phyloP scores from a whole-genome alignment of 1,140 invertebrate species.

The Zelostemma sp. region DNA sequence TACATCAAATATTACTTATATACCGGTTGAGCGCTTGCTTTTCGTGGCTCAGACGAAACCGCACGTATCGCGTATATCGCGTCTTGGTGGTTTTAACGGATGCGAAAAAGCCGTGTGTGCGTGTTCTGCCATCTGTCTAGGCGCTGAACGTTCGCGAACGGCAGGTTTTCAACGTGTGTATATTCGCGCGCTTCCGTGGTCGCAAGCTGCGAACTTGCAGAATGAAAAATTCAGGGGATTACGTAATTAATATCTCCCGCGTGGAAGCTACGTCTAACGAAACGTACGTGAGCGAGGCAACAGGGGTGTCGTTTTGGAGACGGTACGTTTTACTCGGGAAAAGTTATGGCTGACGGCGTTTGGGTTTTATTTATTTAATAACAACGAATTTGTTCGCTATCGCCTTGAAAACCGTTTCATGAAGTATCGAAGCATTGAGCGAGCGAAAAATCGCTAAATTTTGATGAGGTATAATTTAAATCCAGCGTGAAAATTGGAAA shows the following conservation, averaged over 20 bases:
- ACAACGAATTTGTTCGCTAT: no score
- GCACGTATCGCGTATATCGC: not conserved
- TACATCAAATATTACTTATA: slow-evolving; percentile 65
- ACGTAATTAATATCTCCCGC: slow-evolving; percentile 4
- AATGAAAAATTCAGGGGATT: slow-evolving; percentile 10
- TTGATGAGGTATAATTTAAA: no score
- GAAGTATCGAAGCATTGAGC: no score
- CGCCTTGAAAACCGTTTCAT: no score
- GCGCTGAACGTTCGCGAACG: not conserved
- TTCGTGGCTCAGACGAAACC: slow-evolving; percentile 2
- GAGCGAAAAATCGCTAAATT: no score
- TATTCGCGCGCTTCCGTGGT: not conserved
- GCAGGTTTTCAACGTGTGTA: not conserved
- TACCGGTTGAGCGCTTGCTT: slow-evolving; percentile 16
- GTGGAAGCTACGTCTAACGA: not conserved
- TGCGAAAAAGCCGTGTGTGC: not conserved
- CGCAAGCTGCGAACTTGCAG: not conserved
- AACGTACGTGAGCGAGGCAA: no score
- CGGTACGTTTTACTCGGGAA: no score
- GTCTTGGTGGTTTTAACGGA: not conserved
- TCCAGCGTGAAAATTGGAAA: no score
- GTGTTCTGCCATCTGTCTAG: slow-evolving; percentile 1
- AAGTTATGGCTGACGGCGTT: no score
- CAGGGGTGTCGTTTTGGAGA: no score
- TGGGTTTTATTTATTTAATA: no score